A percentile compares a stretch with the other conserved stretches of the same genome.
Conservation (phyloP, 2,797 vertebrate species). For the Arctocebus calabarensis region DNA sequence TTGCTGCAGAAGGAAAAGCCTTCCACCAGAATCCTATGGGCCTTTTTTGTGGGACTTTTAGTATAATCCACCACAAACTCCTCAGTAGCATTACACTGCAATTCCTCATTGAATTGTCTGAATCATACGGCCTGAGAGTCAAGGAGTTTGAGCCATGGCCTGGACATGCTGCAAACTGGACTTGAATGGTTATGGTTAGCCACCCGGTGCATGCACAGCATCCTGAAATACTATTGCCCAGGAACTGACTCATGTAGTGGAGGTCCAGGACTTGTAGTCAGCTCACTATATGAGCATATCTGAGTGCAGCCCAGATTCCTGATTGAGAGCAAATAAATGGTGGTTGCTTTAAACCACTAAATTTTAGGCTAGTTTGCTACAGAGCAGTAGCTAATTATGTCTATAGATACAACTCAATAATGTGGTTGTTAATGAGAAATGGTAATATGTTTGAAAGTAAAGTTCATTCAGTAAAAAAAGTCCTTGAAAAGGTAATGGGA, state of each 20-base stretch:
- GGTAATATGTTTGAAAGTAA: neutral
- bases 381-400: slow-evolving; percentile 7
- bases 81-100: neutral
- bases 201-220: neutral
- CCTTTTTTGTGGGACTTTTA: neutral
- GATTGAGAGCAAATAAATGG: neutral
- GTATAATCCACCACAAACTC: neutral
- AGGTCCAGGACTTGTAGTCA: neutral
- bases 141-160: neutral
- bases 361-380: slow-evolving; percentile 19
- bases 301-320: neutral
- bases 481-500: neutral
- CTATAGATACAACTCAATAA: neutral
- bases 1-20: neutral
- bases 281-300: neutral
- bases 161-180: neutral
- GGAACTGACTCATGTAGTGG: neutral
- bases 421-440: neutral
- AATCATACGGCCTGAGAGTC: neutral
- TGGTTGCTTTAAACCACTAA: slow-evolving; percentile 30
- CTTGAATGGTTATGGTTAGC: neutral
- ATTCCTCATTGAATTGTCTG: neutral
- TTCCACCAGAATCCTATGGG: neutral
- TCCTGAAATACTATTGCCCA: neutral
- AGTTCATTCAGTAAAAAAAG: neutral